Conservation (phyloP, 1,140 invertebrate genomes). For the Augochlora pura region DNA sequence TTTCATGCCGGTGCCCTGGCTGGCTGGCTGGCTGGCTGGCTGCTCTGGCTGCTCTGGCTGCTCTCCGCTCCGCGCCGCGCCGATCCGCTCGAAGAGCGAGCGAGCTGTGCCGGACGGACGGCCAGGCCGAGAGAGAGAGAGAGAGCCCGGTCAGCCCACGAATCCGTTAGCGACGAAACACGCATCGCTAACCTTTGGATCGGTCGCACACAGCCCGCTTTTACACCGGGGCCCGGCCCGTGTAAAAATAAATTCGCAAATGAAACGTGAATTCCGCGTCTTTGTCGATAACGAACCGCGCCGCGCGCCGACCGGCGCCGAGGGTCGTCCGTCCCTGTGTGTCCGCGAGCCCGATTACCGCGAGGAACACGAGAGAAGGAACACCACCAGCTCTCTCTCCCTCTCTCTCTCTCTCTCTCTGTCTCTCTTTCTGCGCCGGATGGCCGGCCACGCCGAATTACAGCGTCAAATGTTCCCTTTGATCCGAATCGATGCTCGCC, state of each 20-base stretch:
- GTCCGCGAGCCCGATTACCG: too few species aligned
- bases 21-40: too few species aligned
- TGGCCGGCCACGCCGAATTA: background rate
- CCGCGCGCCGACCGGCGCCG: too few species aligned
- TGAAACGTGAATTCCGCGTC: conserved; percentile 16
- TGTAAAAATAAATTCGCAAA: conserved; percentile 17
- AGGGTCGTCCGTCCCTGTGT: background rate
- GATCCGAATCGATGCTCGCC: conserved; percentile 7
- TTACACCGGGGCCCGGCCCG: background rate
- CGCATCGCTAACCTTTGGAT: conserved; percentile 14
- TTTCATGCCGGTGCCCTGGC: background rate
- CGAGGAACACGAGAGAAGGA: too few species aligned
- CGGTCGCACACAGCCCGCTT: background rate
- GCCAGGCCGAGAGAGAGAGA: too few species aligned
- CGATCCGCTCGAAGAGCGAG: background rate
- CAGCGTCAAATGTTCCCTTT: conserved; percentile 11
- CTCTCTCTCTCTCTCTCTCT: too few species aligned
- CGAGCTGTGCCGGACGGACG: too few species aligned
- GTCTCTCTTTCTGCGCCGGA: background rate
- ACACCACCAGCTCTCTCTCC: too few species aligned
- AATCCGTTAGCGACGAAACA: conserved; percentile 27
- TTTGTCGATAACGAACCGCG: conserved; percentile 2
- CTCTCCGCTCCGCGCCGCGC: too few species aligned
- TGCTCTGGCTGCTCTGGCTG: background rate
- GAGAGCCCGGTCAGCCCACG: background rate